Evolutionary conservation across 2,888 invertebrate genomes (phyloP), one percentile per base, ranked within the genome.

Genomic region (Venustoraphidia nigricollis): DNA sequence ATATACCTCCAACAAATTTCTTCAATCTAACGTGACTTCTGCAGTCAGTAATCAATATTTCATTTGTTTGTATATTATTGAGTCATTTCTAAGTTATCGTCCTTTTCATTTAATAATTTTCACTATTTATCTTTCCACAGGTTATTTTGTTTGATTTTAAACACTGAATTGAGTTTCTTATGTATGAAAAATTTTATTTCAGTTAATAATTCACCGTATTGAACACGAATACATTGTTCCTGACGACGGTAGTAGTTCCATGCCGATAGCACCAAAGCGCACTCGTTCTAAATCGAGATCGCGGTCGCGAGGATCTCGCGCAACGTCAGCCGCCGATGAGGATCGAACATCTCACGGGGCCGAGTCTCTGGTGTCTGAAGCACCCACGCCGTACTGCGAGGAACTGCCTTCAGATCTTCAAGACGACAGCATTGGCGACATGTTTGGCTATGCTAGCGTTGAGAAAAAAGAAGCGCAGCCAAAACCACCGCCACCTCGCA

Each of bases 321-420:
- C 72, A 9, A 71, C 72, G 35, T 59, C 62, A 9, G 61, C 75
- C 35, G 73, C 74, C 48, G 83, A 84, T 54, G 83, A 83, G 50
- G 83, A 83, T 56, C 72, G 81, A 36, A 83, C 81, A 8, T 83
- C 83, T 0, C 77, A 76, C 50, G 83, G 80, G 1, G 81, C 80
- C 1, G 81, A 82, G 51, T 81, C 82, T 0, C 62, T 82, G 40
- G 69, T 67, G 6, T 66, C 75, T 14, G 77, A 77, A 54, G 68
- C 68, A 9, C 68, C 56, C 50, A 50, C 53, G n/a, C 58, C 62
- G 3, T 63, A 61, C 43, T 57, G 59, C 1, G 64, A 66, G 55
- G 63, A 63, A 34, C 14, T 62, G 9, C 61, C 60, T 0, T 53
- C 61, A 47, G 62, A 65, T 36, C 57, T 67, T 4, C 59, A 66